A percentile compares a stretch with the other conserved stretches of the same genome.
phyloP scores from a whole-genome alignment of 1,140 invertebrate species.

The Pinna nobilis region DNA sequence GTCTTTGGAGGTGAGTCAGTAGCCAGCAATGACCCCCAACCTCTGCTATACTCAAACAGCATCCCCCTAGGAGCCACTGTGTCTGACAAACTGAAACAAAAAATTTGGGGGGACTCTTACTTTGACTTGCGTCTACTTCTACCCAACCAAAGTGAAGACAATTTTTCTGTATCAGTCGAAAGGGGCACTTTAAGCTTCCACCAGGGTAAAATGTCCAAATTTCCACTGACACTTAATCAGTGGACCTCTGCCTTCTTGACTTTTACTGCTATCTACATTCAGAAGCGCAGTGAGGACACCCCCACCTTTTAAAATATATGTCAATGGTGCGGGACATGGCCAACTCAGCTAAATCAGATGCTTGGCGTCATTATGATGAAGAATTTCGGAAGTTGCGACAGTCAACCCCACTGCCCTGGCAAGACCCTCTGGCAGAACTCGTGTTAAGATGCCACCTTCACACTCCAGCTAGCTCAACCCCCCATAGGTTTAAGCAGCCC shows the following conservation, averaged over 20 bases:
- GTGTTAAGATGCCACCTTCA: too few species aligned
- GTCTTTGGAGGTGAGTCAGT: too few species aligned
- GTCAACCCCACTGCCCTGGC: not conserved
- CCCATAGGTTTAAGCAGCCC: too few species aligned
- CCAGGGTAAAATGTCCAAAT: not conserved
- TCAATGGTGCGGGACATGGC: not conserved
- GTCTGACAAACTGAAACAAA: not conserved
- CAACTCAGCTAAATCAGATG: not conserved
- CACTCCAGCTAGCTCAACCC: too few species aligned
- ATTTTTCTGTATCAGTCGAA: not conserved
- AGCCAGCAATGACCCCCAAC: too few species aligned
- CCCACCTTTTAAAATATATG: conserved; percentile 3
- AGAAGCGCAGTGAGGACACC: not conserved
- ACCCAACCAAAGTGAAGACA: not conserved
- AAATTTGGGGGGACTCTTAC: conserved; percentile 6
- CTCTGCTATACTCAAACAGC: too few species aligned
- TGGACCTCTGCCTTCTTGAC: not conserved
- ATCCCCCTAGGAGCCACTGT: conserved; percentile 14
- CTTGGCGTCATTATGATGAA: conserved; percentile 11
- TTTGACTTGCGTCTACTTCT: not conserved
- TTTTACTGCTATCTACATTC: not conserved
- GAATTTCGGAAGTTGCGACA: not conserved
- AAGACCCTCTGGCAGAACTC: not conserved
- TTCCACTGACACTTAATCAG: not conserved
- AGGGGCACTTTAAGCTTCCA: not conserved